These are phyloP conservation scores for Lordiphosa collinella DNA, from an alignment of 1,140 invertebrate species.

Conservation along the genomic window DNA sequence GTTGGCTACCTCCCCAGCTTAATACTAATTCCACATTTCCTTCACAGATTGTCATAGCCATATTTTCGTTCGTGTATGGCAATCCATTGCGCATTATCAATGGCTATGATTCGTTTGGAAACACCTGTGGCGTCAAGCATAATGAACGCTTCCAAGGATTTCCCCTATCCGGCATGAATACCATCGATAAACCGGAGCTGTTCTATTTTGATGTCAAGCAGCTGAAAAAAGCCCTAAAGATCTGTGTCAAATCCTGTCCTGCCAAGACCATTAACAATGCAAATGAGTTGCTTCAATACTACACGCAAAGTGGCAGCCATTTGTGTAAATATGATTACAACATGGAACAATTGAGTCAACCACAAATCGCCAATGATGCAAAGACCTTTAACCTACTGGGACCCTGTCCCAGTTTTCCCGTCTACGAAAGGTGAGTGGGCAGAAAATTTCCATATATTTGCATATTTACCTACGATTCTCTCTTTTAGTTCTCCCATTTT, in stretches of 20 bases:
- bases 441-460: too few species aligned
- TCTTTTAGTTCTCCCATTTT: constrained; percentile 85
- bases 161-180: constrained; percentile 89
- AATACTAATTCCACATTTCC: too few species aligned
- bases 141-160: constrained; percentile 88
- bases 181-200: constrained; percentile 88
- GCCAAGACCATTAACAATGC: constrained; percentile 83
- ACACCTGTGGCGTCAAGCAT: constrained; percentile 92
- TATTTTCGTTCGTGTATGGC: constrained; percentile 93
- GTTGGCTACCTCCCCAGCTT: neutral
- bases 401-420: constrained; percentile 86
- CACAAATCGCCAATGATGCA: constrained; percentile 74
- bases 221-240: constrained; percentile 88
- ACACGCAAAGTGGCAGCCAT: constrained; percentile 85
- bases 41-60: constrained; percentile 87
- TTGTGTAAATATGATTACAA: constrained; percentile 88
- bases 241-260: constrained; percentile 95
- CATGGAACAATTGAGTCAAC: constrained; percentile 80
- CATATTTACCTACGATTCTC: too few species aligned
- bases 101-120: constrained; percentile 97
- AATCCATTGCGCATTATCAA: constrained; percentile 92
- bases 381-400: constrained; percentile 84
- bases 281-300: constrained; percentile 88
- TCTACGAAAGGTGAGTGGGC: constrained; percentile 82
- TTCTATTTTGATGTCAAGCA: constrained; percentile 92